Base-by-base conservation (phyloP, 2,113 vertebrate genomes). In the Nothocercus nigrocapillus region DNA sequence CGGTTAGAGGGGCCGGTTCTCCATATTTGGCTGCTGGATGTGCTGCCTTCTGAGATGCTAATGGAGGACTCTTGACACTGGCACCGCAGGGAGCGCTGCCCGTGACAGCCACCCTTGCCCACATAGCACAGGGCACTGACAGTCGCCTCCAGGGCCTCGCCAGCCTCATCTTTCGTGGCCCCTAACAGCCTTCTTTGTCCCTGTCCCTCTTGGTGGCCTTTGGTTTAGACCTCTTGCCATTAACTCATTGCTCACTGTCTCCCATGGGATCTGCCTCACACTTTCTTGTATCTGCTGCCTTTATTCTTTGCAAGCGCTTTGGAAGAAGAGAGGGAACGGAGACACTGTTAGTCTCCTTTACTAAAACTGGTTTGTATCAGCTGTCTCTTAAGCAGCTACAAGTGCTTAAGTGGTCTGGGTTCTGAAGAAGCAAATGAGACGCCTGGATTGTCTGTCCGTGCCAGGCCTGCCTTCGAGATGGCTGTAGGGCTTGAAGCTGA, bases 1-100 rank as follows among this genome's bases (percentile, higher is more conserved):
- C 0, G 0, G 34, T 58, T 1, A 1, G 16, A 25, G 8, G 61
- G n/a, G 25, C 6, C 72, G 49, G 9, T 56, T 63, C 38, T 28
- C 40, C 47, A 38, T 34, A 34, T 51, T 28, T 51, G 28, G 28
- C 66, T 68, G 66, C 30, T 2, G 5, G 11, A 1, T 17, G 27
- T 61, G 59, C 53, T 34, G 13, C 53, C 27, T 1, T 0, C 22
- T 7, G 76, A 42, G 42, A 64, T 7, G 24, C 79, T 63, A 78
- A 0, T 22, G 68, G 63, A 30, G 15, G 13, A 7, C 30, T 76
- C 56, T 25, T 2, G 3, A 27, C 22, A 44, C 36, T 77, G 87
- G 24, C 34, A 61, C 17, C 16, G 9, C 16, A 32, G 28, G 9
- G 22, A 72, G 69, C 11, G 19, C 25, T 28, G 24, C 18, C 47